Evolutionary conservation across 2,888 invertebrate species (phyloP), one percentile per base, ranked within the genome.

Genomic region (Lasioglossum malachurum): DNA sequence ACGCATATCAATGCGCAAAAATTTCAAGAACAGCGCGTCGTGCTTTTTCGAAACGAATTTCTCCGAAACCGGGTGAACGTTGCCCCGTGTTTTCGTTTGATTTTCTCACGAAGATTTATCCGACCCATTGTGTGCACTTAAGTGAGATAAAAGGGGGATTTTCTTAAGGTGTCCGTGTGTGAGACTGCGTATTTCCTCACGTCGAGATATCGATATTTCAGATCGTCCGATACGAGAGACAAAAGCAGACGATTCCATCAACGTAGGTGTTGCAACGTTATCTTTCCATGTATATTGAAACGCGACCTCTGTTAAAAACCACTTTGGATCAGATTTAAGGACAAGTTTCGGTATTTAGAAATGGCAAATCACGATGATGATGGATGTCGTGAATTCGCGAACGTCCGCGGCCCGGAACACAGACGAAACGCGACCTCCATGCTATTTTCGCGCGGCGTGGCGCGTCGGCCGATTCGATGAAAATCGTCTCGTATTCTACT

Each of bases 401-500:
- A 14, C 12, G 46, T 16, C 67, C 46, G n/a, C 14, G 27, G 8
- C 10, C 4, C 60, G 53, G 10, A 82, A 67, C n/a, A 41, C 46
- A 76, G 60, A 46, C 67, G 19, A 14, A 57, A 41, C 41, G 44
- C 73, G 88, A 82, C 78, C 87, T 78, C 82, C 74, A 69, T 60
- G 74, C 88, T 88, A 87, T 88, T 88, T 87, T 84, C 44, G 82
- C 77, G 14, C 16, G 46, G 16, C 38, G 38, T 8, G 27, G 74
- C 46, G n/a, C 72, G 49, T 53, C 72, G 74, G 44, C 57, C 64
- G 78, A 83, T 87, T 80, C 84, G 75, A 76, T 60, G 87, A 88
- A 84, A 81, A 87, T 81, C 77, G 64, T 83, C 72, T 81, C 27
- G 78, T 44, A 79, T 87, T 87, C 84, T 83, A 75, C 46, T 83